Evolutionary conservation across 2,113 vertebrate species (phyloP).

Genomic region (Antechinus flavipes): DNA sequence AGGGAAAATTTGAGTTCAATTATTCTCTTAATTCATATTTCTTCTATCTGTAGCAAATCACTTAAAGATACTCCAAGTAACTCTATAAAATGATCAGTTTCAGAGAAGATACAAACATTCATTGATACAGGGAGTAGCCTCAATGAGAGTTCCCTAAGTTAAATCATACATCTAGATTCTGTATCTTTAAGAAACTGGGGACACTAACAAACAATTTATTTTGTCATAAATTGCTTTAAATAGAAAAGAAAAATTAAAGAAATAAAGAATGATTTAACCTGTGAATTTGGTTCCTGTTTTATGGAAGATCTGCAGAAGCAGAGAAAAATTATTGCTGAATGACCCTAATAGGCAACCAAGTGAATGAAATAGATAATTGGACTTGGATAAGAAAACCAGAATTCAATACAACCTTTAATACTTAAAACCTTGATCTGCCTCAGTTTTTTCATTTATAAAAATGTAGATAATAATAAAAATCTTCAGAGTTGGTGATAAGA

Average conservation of each 20-base stretch:
- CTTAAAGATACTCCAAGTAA: neutral
- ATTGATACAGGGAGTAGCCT: neutral
- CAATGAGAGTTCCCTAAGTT: neutral
- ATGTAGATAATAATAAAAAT: neutral
- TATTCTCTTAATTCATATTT: neutral
- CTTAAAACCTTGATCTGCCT: neutral
- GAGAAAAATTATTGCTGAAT: neutral
- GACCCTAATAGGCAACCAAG: neutral
- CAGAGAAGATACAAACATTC: neutral
- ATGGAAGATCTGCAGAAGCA: neutral
- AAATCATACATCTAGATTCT: neutral
- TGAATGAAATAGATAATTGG: neutral
- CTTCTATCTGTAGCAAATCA: neutral
- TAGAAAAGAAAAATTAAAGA: neutral
- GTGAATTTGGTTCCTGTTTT: neutral
- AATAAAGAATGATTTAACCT: neutral
- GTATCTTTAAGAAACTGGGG: neutral
- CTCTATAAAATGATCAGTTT: neutral
- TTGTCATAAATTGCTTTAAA: neutral
- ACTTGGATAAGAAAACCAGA: neutral
- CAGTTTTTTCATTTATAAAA: neutral
- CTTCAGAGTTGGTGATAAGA: neutral
- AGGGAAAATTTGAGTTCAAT: neutral
- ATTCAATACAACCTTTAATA: neutral
- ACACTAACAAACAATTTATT: neutral